Percentiles rank a stretch among this genome's conserved stretches.
Conservation (phyloP, 2,113 vertebrate genomes). For the Rhinoptilus africanus region DNA sequence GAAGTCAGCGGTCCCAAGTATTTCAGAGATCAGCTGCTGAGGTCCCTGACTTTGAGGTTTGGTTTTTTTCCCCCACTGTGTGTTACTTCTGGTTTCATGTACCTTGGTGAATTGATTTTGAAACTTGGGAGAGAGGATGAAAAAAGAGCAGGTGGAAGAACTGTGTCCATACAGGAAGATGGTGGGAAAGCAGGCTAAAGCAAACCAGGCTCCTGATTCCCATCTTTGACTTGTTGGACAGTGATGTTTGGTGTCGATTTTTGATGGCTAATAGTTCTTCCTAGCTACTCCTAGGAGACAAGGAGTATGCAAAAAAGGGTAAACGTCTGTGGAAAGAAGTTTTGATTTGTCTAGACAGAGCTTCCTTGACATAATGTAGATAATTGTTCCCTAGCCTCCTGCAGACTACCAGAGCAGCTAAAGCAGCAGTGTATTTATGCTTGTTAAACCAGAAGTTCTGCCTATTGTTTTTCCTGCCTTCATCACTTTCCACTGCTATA, state of each 20-base stretch:
- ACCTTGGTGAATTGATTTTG: background rate
- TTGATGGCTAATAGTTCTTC: background rate
- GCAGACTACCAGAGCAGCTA: background rate
- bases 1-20: background rate
- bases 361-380: background rate
- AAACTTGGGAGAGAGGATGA: background rate
- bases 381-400: background rate
- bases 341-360: conserved; percentile 14
- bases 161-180: background rate
- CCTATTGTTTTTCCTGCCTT: conserved; percentile 39
- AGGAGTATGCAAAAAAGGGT: background rate
- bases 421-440: background rate
- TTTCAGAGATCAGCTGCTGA: background rate
- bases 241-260: background rate
- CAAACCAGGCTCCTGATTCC: background rate
- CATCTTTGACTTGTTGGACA: background rate
- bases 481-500: background rate
- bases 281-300: background rate
- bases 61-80: background rate
- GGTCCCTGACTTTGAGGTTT: background rate
- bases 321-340: background rate
- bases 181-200: background rate
- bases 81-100: background rate
- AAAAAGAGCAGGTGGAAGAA: background rate
- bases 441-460: conserved; percentile 57